Evolutionary conservation across 2,113 vertebrate genomes (phyloP), one percentile per base, ranked within the genome.

Genomic region (Donacobius atricapilla): DNA sequence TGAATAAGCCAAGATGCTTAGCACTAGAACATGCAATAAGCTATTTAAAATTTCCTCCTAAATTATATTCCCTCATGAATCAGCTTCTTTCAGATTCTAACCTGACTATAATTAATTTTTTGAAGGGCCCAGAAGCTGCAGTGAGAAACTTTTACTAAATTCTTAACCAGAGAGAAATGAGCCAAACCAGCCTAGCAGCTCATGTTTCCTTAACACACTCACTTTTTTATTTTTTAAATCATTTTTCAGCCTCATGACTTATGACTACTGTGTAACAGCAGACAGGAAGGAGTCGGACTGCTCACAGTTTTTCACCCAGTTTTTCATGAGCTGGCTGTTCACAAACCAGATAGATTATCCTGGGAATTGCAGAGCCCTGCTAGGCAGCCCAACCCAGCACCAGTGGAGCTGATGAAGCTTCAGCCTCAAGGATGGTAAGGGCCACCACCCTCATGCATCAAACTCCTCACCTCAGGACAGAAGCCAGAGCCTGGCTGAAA

Each of bases 401-500:
- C 17, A n/a, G 25, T 4, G 33, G 10, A 58, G 40, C 9, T 23
- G 13, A 35, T 19, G 25, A 77, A 87, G 58, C 42, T 80, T 48
- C 22, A 16, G 11, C 45, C 31, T 37, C 47, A 81, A 0, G 0
- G 13, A 30, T 3, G 4, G 24, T 1, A 1, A 80, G 3, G 6
- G 35, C 13, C 83, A 48, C 13, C 47, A 54, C 4, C 8, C 57
- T 60, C 33, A 27, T 10, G 20, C 37, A 54, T 39, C 45, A 23
- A 53, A 76, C 33, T 82, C 44, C 56, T 72, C 76, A 86, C 11
- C 53, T 48, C 31, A 47, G 15, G 31, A 31, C 37, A 71, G 30
- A 2, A 3, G 30, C 17, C 10, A 19, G 53, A 84, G 31, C 27
- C 87, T 56, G 33, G 16, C 44, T 24, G n/a, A 85, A 87, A 75